phyloP scores from a whole-genome alignment of 2,113 vertebrate genomes.

The Notothenia rossii region DNA sequence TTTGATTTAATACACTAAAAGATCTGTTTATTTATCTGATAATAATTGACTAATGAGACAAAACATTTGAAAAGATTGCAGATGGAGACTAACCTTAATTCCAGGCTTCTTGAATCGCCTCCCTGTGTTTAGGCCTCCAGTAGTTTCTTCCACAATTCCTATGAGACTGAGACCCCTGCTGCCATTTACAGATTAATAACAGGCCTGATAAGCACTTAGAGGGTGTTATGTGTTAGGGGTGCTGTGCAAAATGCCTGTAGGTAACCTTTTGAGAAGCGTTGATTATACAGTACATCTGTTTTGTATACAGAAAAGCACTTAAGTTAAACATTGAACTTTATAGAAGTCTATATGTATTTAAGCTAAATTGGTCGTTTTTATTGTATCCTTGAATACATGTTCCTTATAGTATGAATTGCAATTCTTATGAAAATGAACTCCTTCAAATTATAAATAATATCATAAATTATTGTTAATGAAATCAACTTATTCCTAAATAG shows the following conservation, averaged over 20 bases:
- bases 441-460: slow-evolving; percentile 55
- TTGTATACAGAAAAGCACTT: no score
- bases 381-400: neutral
- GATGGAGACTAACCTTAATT: neutral
- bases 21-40: neutral
- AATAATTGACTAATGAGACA: no score
- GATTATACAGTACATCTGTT: neutral
- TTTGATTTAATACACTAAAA: neutral
- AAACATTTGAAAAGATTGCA: neutral
- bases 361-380: neutral
- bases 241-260: slow-evolving; percentile 13
- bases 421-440: slow-evolving; percentile 12
- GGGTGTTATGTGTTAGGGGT: neutral
- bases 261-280: neutral
- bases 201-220: neutral
- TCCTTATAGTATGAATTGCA: neutral
- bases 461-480: slow-evolving; percentile 87
- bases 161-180: neutral
- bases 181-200: slow-evolving; percentile 6
- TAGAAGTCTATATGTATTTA: neutral
- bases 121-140: neutral
- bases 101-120: neutral
- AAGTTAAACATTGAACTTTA: no score
- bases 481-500: slow-evolving; percentile 90
- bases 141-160: neutral